Evolutionary conservation across 1,140 invertebrate species (phyloP).

Genomic region (Pseudomyrmex concolor): DNA sequence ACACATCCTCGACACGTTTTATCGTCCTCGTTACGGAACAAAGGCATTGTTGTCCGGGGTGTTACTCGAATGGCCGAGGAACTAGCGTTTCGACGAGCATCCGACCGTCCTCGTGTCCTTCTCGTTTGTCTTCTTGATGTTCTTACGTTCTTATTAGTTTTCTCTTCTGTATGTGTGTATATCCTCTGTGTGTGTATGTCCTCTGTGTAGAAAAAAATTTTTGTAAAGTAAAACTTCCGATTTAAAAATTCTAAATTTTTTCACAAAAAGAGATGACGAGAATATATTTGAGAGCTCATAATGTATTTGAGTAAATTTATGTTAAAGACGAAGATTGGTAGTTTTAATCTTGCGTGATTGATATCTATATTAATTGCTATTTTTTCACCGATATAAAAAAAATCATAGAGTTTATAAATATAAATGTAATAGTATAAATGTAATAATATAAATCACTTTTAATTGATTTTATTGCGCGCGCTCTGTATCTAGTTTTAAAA

Average conservation of each 20-base stretch:
- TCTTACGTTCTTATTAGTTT: slow-evolving; percentile 14
- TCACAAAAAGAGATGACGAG: slow-evolving; percentile 11
- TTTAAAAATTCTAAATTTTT: slow-evolving; percentile 11
- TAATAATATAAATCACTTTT: not conserved
- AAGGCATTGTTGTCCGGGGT: slow-evolving; percentile 51
- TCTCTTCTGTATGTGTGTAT: no score
- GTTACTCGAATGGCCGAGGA: slow-evolving; percentile 51
- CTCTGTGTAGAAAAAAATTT: not conserved
- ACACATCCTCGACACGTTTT: slow-evolving; percentile 72
- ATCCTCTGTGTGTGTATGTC: no score
- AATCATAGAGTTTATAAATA: not conserved
- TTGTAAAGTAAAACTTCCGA: slow-evolving; percentile 46
- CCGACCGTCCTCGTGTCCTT: slow-evolving; percentile 21
- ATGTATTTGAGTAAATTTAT: not conserved
- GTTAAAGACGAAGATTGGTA: slow-evolving; percentile 11
- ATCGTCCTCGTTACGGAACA: slow-evolving; percentile 51
- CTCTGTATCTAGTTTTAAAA: no score
- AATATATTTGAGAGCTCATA: not conserved
- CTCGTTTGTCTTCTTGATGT: slow-evolving; percentile 44
- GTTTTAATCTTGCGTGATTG: not conserved
- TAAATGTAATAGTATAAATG: no score
- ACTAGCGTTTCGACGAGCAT: slow-evolving; percentile 39
- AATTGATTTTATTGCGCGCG: no score
- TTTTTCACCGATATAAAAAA: slow-evolving; percentile 26
- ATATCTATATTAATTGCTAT: slow-evolving; percentile 43